A percentile compares a stretch with the other conserved stretches of the same genome.
Conservation (phyloP, 2,888 invertebrate species). For the Folsomia manolachei region DNA sequence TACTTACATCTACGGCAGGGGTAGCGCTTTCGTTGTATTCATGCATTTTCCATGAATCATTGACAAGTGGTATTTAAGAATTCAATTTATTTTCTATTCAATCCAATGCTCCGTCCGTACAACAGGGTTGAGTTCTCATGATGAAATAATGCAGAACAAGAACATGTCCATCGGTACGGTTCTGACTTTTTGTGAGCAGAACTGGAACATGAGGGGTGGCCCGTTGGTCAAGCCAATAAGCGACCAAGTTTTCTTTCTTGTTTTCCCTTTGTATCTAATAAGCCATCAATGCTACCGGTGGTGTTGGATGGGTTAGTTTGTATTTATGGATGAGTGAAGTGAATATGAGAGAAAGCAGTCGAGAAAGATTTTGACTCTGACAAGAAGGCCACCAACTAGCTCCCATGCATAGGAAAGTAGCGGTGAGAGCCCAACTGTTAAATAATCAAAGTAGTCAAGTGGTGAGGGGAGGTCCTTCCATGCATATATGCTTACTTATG, state of each 20-base stretch:
- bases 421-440: conserved; percentile 32
- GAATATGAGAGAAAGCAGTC: background rate
- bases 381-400: background rate
- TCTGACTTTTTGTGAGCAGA: background rate
- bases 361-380: background rate
- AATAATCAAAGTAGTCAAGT: conserved; percentile 38
- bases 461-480: conserved; percentile 6
- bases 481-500: conserved; percentile 14
- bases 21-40: too few species aligned
- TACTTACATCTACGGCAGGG: too few species aligned
- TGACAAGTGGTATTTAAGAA: conserved; percentile 19
- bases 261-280: background rate
- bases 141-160: background rate
- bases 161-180: too few species aligned
- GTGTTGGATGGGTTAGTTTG: background rate
- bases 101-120: background rate
- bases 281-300: background rate
- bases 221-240: background rate
- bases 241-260: background rate
- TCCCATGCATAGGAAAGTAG: conserved; percentile 29
- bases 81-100: conserved; percentile 14
- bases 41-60: conserved; percentile 15
- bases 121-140: background rate
- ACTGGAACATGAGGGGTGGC: background rate
- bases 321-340: background rate